Conservation (phyloP, 2,113 vertebrate genomes). For the Thomomys bottae region DNA sequence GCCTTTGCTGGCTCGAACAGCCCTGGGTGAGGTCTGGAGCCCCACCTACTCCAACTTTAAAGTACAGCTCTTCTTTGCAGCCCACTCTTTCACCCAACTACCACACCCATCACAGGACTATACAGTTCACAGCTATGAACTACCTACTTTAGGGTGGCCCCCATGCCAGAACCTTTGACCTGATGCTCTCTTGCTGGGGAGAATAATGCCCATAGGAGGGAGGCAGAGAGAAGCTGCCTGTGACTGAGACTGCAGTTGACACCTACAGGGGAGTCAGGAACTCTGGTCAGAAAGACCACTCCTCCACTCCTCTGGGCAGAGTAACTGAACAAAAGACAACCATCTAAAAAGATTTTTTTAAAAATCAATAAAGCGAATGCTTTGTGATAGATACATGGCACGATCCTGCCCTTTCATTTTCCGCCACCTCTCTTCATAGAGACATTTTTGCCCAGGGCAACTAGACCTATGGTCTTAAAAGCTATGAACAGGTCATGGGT, state of each 20-base stretch:
- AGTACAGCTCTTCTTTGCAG: fast-evolving
- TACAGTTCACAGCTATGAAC: fast-evolving
- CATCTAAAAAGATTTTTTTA: no score
- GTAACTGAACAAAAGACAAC: background rate
- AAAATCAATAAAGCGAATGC: no score
- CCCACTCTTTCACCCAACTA: background rate
- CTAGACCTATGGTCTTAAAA: background rate
- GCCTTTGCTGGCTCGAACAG: background rate
- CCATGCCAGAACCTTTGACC: background rate
- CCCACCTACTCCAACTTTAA: background rate
- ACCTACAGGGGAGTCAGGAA: no score
- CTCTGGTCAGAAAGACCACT: fast-evolving
- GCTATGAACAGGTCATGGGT: fast-evolving
- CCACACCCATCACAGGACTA: background rate
- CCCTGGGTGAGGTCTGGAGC: fast-evolving
- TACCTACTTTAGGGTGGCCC: background rate
- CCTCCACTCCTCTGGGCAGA: background rate
- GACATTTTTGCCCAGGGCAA: no score
- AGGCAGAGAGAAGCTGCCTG: background rate
- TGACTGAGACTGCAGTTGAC: background rate
- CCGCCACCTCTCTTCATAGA: fast-evolving
- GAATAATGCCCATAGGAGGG: background rate
- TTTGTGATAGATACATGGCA: background rate
- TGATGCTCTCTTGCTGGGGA: background rate
- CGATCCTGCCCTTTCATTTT: background rate